Conservation (phyloP, 2,797 vertebrate species). For the Phataginus tricuspis region DNA sequence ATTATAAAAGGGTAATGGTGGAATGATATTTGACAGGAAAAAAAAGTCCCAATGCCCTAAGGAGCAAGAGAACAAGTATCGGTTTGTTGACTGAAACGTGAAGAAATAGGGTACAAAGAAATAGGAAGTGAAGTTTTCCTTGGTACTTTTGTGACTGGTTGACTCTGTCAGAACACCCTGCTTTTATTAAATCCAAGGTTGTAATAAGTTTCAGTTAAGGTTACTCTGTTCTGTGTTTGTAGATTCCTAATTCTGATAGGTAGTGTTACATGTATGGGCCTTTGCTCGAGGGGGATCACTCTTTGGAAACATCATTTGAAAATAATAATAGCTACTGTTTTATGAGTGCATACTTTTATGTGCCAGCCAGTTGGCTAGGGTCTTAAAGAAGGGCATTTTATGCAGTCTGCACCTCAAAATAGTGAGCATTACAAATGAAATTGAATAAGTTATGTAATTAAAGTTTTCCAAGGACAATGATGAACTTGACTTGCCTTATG, state of each 20-base stretch:
- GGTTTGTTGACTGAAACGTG: conserved; percentile 17
- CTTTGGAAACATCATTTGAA: neutral
- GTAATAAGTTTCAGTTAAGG: neutral
- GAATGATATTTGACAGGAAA: neutral
- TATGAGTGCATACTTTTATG: neutral
- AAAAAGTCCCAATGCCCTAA: neutral
- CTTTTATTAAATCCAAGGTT: conserved; percentile 12
- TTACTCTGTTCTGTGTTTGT: neutral
- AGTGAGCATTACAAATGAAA: conserved; percentile 23
- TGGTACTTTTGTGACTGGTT: conserved; percentile 32
- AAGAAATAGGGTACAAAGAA: neutral
- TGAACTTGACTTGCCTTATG: conserved; percentile 30
- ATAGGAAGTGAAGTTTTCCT: conserved; percentile 41
- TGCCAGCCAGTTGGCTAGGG: neutral
- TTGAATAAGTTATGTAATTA: conserved; percentile 16
- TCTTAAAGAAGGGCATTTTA: neutral
- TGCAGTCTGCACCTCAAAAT: neutral
- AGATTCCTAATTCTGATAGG: conserved; percentile 22
- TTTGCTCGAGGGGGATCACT: neutral
- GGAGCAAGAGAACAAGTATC: neutral
- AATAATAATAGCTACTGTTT: neutral
- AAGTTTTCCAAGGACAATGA: neutral
- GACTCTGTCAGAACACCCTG: neutral
- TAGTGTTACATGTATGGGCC: neutral
- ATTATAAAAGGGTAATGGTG: conserved; percentile 31